A percentile compares a stretch with the other conserved stretches of the same genome.
These are phyloP conservation scores for Lymantria dispar DNA, from an alignment of 2,888 invertebrate genomes.

Conservation along the genomic window DNA sequence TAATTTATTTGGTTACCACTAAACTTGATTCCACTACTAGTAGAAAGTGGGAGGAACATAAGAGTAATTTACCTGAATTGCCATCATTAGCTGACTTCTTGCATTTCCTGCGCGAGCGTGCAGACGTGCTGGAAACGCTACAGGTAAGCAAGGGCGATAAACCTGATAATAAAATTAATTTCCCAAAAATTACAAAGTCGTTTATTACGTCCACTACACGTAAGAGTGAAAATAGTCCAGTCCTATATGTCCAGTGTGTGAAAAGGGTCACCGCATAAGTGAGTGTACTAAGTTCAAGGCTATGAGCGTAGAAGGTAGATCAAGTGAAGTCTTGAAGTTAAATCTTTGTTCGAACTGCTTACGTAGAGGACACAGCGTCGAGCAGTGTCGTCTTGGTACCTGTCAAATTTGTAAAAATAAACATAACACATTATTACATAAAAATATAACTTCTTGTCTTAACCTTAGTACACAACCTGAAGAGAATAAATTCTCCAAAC, in stretches of 20 bases:
- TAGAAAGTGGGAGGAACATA: conserved; percentile 30
- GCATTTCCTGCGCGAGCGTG: too few species aligned
- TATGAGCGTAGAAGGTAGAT: background rate
- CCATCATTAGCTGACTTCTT: too few species aligned
- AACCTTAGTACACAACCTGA: too few species aligned
- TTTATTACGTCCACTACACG: too few species aligned
- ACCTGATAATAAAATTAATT: too few species aligned
- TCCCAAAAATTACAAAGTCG: too few species aligned
- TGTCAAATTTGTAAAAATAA: background rate
- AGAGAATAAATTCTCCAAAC: background rate
- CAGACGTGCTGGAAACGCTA: too few species aligned
- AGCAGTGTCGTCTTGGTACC: background rate
- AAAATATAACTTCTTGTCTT: background rate
- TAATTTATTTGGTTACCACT: conserved; percentile 1
- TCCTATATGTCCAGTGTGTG: too few species aligned
- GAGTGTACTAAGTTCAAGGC: background rate
- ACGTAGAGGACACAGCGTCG: background rate
- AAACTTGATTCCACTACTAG: conserved; percentile 23
- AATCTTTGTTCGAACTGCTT: background rate
- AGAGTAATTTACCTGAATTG: too few species aligned
- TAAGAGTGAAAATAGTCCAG: too few species aligned
- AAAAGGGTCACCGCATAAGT: too few species aligned
- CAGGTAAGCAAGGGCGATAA: too few species aligned
- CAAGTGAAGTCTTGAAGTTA: background rate
- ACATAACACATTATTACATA: background rate